Base-by-base conservation (phyloP, 2,797 vertebrate genomes). In the Hemibagrus guttatus region DNA sequence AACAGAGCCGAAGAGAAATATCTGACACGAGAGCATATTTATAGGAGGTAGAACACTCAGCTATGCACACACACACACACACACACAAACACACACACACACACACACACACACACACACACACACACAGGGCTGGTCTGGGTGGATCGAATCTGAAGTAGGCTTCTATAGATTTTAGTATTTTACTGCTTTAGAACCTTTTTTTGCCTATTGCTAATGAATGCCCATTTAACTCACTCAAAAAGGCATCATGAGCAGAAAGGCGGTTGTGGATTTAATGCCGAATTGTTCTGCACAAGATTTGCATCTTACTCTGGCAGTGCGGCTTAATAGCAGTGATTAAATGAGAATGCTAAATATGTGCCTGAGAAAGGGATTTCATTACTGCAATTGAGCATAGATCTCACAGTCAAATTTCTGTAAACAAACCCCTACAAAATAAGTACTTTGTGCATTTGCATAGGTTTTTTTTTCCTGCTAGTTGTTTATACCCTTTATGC, bases 21-120 rank as follows among this genome's bases (percentile, higher is more conserved):
- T 88, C 87, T 91, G 90, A 88, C 87, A 84, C 64, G 80, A 88
- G 87, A 84, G 82, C 86, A 85, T 91, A 89, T 91, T 91, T 92
- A 91, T 89, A 83, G 88, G 79, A 68, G 35, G 86, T 81, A 81
- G 28, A 81, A 79, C 63, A 79, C 86, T 85, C 59, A 49, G 80
- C 64, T 49, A 49, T 21, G 23, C n/a, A 5, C 31, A 79, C 39
- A 23, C 86, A 84, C 74, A 39, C 54, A 76, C 56, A 75, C 35
- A 72, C 3, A 31, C 54, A 54, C 80, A 21, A 21, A 16, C 61
- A 28, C 23, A 52, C 58, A 66, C 28, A 59, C 58, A 81, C 39
- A 52, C 8, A 35, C 63, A 83, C n/a, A 31, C 39, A 68, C 81
- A 35, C 63, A 83, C 61, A 54, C 42, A 56, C 61, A 68, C 63